Percentiles rank a stretch among this genome's conserved stretches.
These are phyloP conservation scores for Ctenoplectra terminalis DNA, from an alignment of 1,140 invertebrate species.

Conservation along the genomic window DNA sequence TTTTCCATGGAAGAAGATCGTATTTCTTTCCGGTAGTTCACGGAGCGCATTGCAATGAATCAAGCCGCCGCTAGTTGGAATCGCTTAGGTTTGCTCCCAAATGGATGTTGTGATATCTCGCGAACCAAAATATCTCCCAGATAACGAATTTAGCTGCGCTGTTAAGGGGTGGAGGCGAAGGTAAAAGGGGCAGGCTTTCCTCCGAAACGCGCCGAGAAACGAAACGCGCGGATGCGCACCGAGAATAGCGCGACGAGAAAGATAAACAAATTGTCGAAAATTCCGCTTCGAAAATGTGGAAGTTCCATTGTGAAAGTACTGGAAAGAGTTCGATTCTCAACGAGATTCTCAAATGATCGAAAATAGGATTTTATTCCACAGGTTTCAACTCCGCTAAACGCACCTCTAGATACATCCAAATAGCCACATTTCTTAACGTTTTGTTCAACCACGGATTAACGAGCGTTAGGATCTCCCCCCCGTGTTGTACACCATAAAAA, in stretches of 20 bases:
- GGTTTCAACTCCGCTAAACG: no score
- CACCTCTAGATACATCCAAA: neutral
- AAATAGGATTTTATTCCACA: neutral
- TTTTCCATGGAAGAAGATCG: conserved; percentile 25
- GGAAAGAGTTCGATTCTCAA: neutral
- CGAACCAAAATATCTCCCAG: conserved; percentile 54
- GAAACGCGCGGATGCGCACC: conserved; percentile 25
- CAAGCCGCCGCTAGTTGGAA: neutral
- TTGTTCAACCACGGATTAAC: neutral
- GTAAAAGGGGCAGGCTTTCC: conserved; percentile 15
- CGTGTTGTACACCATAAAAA: neutral
- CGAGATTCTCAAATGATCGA: neutral
- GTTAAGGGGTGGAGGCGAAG: conserved; percentile 30
- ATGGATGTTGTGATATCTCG: conserved; percentile 59
- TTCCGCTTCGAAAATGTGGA: conserved; percentile 6
- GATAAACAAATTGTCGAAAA: conserved; percentile 59
- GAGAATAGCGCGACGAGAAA: conserved; percentile 44
- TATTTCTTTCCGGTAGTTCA: conserved; percentile 7
- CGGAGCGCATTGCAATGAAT: conserved; percentile 41
- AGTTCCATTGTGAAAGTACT: neutral
- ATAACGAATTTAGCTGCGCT: conserved; percentile 60
- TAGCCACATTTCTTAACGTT: neutral
- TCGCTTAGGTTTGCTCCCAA: conserved; percentile 28
- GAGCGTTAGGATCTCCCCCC: conserved; percentile 7
- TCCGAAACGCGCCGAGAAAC: conserved; percentile 13